These are phyloP conservation scores for Didymodactylos carnosus DNA, from an alignment of 2,888 invertebrate genomes.

Conservation along the genomic window DNA sequence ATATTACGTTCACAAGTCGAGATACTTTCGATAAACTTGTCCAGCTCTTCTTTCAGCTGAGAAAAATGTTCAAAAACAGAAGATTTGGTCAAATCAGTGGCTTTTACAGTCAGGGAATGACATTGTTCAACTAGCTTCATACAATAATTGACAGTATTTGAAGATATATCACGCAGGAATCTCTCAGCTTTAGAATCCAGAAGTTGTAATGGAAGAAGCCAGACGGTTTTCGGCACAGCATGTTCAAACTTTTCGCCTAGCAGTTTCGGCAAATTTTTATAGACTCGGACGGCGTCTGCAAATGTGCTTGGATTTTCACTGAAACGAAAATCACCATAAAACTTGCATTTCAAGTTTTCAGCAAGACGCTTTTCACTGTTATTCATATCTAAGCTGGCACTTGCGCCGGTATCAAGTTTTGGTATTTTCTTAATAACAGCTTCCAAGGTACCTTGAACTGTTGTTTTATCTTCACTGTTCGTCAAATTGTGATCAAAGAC, in stretches of 20 bases:
- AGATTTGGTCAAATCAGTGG: not conserved
- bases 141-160: not conserved
- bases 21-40: not conserved
- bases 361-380: not conserved
- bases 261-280: not conserved
- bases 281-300: not conserved
- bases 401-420: not conserved
- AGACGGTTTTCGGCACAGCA: not conserved
- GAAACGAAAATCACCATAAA: not conserved
- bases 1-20: not conserved
- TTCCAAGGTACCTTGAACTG: not conserved
- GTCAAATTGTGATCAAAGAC: not conserved
- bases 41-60: not conserved
- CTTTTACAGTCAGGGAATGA: not conserved
- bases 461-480: not conserved
- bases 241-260: not conserved
- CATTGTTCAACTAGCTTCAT: not conserved
- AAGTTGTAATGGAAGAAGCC: not conserved
- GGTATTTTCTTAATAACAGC: not conserved
- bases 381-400: not conserved
- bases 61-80: not conserved
- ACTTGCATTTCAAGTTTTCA: not conserved
- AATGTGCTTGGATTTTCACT: not conserved
- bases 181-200: not conserved
- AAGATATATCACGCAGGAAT: not conserved